phyloP scores from a whole-genome alignment of 2,113 vertebrate species.

The Lathamus discolor region DNA sequence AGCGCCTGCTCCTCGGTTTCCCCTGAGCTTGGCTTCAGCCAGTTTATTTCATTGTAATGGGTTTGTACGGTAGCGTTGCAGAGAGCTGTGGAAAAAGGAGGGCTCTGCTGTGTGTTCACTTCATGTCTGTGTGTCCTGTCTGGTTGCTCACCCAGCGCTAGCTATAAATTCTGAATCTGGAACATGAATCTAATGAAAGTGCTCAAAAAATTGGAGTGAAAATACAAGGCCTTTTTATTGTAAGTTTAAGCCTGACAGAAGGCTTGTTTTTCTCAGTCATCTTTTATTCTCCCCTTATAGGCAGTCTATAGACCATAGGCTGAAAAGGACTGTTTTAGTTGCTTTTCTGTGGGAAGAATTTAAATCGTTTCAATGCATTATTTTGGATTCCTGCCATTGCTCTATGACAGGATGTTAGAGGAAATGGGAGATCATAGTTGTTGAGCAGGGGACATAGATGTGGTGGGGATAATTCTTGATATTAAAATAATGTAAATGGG shows the following conservation, averaged over 20 bases:
- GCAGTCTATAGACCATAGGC: background rate
- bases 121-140: fast-evolving
- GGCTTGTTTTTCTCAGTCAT: background rate
- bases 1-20: background rate
- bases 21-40: background rate
- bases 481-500: background rate
- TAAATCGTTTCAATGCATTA: background rate
- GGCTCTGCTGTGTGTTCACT: fast-evolving
- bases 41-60: fast-evolving
- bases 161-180: background rate
- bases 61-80: background rate
- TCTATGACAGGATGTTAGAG: background rate
- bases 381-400: background rate
- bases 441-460: background rate
- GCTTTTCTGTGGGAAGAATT: background rate
- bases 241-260: background rate
- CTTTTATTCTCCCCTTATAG: background rate
- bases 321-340: background rate
- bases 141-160: background rate
- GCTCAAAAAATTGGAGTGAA: background rate
- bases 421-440: background rate
- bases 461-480: background rate
- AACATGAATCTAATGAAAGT: fast-evolving
- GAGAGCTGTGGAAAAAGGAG: background rate
- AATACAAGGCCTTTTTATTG: background rate